Conservation (phyloP, 2,888 invertebrate species). For the Eurytoma adleriae region DNA sequence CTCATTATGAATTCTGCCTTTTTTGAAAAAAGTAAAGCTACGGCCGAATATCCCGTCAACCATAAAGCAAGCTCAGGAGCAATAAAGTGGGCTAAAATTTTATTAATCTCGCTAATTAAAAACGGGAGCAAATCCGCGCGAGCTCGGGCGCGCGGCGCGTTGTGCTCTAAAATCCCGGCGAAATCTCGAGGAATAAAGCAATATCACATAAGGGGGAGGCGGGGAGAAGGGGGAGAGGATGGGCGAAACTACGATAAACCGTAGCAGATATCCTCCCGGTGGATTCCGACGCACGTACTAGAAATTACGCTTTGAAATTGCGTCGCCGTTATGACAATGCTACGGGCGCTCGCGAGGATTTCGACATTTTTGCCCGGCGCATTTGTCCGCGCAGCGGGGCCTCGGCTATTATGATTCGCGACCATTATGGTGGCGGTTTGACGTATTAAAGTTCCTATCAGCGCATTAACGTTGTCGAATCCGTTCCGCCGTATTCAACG, state of each 20-base stretch:
- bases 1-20: no score
- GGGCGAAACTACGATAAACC: constrained; percentile 26
- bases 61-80: no score
- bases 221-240: not conserved
- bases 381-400: not conserved
- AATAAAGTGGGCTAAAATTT: no score
- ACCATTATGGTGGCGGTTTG: constrained; percentile 21
- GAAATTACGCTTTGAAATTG: constrained; percentile 32
- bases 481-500: constrained; percentile 12
- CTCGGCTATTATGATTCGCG: constrained; percentile 23
- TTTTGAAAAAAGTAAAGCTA: no score
- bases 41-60: no score
- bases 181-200: constrained; percentile 13
- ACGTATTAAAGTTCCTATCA: constrained; percentile 20
- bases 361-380: constrained; percentile 13
- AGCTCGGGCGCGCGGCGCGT: not conserved
- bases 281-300: constrained; percentile 25
- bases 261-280: constrained; percentile 29
- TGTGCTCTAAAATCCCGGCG: not conserved
- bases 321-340: not conserved
- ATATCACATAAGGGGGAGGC: constrained; percentile 13
- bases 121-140: not conserved
- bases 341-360: not conserved
- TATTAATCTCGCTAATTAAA: not conserved
- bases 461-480: constrained; percentile 17